Base-by-base conservation (phyloP, 2,888 invertebrate genomes). In the Drosophila histrio region DNA sequence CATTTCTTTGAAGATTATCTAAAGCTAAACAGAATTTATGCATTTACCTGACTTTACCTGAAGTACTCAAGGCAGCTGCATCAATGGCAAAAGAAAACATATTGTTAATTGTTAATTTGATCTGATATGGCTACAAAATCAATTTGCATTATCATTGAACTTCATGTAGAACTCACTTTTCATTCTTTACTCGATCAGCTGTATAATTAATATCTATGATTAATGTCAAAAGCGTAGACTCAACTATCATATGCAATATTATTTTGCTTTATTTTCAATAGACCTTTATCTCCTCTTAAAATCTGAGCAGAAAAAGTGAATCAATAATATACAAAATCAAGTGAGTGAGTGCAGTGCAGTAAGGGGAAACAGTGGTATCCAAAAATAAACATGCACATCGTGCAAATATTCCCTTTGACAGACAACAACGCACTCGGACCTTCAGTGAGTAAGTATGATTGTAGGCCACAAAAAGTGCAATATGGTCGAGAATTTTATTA, bases 1-100 rank as follows among this genome's bases (percentile, higher is more conserved):
- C 36, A 28, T 57, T 56, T 38, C 38, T 28, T 28, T 44, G 2
- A 11, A 28, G 47, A 47, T 57, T 47, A 57, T 36, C 47, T 28
- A 38, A 57, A 22, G 28, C 38, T 22, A 22, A 46, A 38, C 21
- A 11, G 21, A 28, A 36, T 46, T 47, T 47, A 34, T 28, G 8
- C 38, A 38, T 46, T 15, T 28, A 9, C 8, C 34, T 34, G 7
- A 4, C 22, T 49, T 3, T 21, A 49, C 4, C 22, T 44, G 5
- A 44, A 26, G 26, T 28, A 28, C 24, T 43, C 5, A 3, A 22
- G 24, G 13, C 30, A 39, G 39, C 7, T 39, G 13, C 22, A n/a
- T n/a, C n/a, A n/a, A n/a, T n/a, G n/a, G n/a, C n/a, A n/a, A n/a
- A n/a, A n/a, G n/a, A n/a, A n/a, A n/a, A n/a, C n/a, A n/a, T n/a